A percentile compares a stretch with the other conserved stretches of the same genome.
Conservation (phyloP, 2,797 vertebrate species). For the Dallia pectoralis region DNA sequence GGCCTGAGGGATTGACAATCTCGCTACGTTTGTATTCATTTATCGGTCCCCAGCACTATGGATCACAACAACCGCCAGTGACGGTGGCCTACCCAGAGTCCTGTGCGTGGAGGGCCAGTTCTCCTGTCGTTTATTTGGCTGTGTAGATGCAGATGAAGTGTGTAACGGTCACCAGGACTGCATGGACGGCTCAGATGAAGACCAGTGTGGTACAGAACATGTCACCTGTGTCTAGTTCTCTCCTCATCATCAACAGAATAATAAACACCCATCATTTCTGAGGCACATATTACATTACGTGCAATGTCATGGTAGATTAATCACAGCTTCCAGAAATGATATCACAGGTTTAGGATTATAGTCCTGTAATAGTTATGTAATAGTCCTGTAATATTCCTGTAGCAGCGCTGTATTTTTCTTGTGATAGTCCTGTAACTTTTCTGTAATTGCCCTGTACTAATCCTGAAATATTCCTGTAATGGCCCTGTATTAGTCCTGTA, state of each 20-base stretch:
- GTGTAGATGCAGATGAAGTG: slow-evolving; percentile 69
- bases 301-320: not conserved
- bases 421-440: too few relatives aligned
- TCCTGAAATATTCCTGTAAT: too few relatives aligned
- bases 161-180: slow-evolving; percentile 81
- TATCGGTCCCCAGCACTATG: slow-evolving; percentile 35
- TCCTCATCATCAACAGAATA: not conserved
- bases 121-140: slow-evolving; percentile 74
- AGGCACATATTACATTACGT: not conserved
- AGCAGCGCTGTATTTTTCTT: too few relatives aligned
- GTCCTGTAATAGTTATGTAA: too few relatives aligned
- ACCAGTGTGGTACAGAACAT: slow-evolving; percentile 69
- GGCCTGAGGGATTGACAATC: not conserved
- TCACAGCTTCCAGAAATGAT: too few relatives aligned
- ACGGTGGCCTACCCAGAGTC: slow-evolving; percentile 63
- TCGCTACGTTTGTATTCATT: not conserved
- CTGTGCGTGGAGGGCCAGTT: slow-evolving; percentile 76
- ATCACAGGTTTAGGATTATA: too few relatives aligned
- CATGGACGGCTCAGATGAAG: slow-evolving; percentile 80
- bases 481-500: too few relatives aligned
- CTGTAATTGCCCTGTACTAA: too few relatives aligned
- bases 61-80: slow-evolving; percentile 38
- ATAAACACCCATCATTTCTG: not conserved
- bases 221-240: not conserved
- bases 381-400: too few relatives aligned